Evolutionary conservation across 2,113 vertebrate species (phyloP), one percentile per base, ranked within the genome.

Genomic region (Carollia perspicillata): DNA sequence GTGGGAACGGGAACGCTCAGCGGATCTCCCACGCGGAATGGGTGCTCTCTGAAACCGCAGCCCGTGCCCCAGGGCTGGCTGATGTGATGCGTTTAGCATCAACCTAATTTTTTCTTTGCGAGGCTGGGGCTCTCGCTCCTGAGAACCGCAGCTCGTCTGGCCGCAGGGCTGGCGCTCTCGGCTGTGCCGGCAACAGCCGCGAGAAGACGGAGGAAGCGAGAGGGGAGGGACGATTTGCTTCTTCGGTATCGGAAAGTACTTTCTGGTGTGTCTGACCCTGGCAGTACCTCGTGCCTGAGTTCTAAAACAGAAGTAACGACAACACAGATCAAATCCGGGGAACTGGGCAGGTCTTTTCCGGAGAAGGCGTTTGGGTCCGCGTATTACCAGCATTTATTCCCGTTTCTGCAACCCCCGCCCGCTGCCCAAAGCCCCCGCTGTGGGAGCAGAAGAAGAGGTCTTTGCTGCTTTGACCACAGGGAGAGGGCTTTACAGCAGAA

Each of bases 291-390:
- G 7, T 23, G 3, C 2, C 8, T 1, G 84, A 14, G 40, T 44
- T 93, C 89, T 85, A 12, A 93, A 81, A 40, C 51, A 85, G 71
- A 72, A 90, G 60, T 83, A 42, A 84, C 37, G 80, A 58, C 80
- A 35, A 1, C 84, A 22, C 18, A 47, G 65, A 33, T 94, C 10
- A 17, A 33, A 60, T 44, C 42, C 7, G 28, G 60, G 81, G 60
- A 44, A 17, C n/a, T 2, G 3, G 20, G 26, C 0, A 1, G 30
- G 68, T 30, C 69, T 83, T 65, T 65, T 20, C 9, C 14, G 47
- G 87, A 58, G 71, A 44, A 53, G 40, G 6, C 20, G 1, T 16
- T 63, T 51, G 63, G 42, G 30, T 55, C 68, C 37, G 74, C 49
- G 5, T 4, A 2, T 47, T 20, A 6, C 17, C 0, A 0, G 28